These are phyloP conservation scores for Baccha elongata DNA, from an alignment of 2,888 invertebrate genomes.

Conservation along the genomic window DNA sequence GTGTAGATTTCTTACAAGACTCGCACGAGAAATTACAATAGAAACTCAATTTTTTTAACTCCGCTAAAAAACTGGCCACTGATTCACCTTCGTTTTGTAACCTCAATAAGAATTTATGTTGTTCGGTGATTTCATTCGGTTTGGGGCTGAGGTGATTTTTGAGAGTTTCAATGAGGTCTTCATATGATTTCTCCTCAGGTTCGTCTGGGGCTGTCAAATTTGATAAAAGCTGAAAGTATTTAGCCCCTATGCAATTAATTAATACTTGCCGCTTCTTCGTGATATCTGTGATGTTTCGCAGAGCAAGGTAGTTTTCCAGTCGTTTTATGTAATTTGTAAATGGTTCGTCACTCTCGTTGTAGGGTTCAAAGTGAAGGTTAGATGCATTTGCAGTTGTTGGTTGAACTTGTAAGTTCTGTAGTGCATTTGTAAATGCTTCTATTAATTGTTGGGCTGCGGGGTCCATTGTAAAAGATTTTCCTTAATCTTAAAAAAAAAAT, in stretches of 20 bases:
- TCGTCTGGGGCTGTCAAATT: conserved; percentile 35
- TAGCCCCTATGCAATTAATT: conserved; percentile 24
- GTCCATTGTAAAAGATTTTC: not conserved
- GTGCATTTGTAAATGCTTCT: not conserved
- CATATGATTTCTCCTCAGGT: conserved; percentile 15
- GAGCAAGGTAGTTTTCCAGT: conserved; percentile 8
- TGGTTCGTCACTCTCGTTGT: conserved; percentile 13
- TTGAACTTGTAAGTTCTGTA: not conserved
- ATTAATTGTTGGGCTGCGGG: not conserved
- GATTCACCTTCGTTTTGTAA: too few species aligned
- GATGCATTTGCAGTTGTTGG: not conserved
- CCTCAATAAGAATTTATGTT: too few species aligned
- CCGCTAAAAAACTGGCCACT: too few species aligned
- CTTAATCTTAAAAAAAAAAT: not conserved
- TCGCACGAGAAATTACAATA: too few species aligned
- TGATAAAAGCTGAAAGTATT: too few species aligned
- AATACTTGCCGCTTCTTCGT: conserved; percentile 27
- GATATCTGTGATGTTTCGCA: conserved; percentile 8
- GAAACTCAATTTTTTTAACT: too few species aligned
- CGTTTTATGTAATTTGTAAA: conserved; percentile 24
- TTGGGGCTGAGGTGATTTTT: too few species aligned
- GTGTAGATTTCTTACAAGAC: too few species aligned
- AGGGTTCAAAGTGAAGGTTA: conserved; percentile 4
- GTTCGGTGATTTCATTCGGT: too few species aligned
- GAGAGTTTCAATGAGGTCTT: conserved; percentile 13